These are phyloP conservation scores for Pelodytes ibericus DNA, from an alignment of 2,797 vertebrate species.

Conservation along the genomic window DNA sequence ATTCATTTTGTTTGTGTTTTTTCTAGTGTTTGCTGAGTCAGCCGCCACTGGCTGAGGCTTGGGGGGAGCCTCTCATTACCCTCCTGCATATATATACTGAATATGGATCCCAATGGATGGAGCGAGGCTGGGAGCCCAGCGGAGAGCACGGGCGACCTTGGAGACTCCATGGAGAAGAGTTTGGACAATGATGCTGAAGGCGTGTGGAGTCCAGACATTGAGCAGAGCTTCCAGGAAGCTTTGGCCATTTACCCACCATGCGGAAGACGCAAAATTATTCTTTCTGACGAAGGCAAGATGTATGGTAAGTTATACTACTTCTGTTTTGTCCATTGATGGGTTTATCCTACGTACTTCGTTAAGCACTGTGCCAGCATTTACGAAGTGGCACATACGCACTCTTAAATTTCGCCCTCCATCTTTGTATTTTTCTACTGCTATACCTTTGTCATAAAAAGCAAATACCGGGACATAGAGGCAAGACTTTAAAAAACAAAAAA, in stretches of 20 bases:
- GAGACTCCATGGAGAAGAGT: conserved; percentile 56
- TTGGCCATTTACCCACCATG: conserved; percentile 59
- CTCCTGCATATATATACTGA: conserved; percentile 17
- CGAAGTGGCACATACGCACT: too few relatives aligned
- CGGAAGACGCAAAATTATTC: conserved; percentile 58
- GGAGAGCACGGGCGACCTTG: conserved; percentile 47
- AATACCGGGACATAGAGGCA: too few relatives aligned
- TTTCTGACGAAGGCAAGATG: conserved; percentile 60
- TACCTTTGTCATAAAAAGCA: too few relatives aligned
- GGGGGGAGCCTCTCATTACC: conserved; percentile 54
- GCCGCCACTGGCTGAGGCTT: conserved; percentile 39
- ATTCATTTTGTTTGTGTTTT: not conserved
- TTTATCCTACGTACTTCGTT: too few relatives aligned
- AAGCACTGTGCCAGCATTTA: too few relatives aligned
- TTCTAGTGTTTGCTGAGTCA: conserved; percentile 40
- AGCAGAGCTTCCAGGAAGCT: conserved; percentile 59
- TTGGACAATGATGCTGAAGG: conserved; percentile 58
- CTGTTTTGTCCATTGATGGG: too few relatives aligned
- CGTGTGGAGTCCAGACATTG: conserved; percentile 60
- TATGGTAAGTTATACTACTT: conserved; percentile 49
- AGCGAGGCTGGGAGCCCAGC: conserved; percentile 52
- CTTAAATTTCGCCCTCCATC: too few relatives aligned
- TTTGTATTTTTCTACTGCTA: too few relatives aligned
- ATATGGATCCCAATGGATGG: conserved; percentile 54
- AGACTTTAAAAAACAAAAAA: too few relatives aligned